Evolutionary conservation across 2,797 vertebrate species (phyloP), one percentile per base, ranked within the genome.

Genomic region (Bradypodion pumilum): DNA sequence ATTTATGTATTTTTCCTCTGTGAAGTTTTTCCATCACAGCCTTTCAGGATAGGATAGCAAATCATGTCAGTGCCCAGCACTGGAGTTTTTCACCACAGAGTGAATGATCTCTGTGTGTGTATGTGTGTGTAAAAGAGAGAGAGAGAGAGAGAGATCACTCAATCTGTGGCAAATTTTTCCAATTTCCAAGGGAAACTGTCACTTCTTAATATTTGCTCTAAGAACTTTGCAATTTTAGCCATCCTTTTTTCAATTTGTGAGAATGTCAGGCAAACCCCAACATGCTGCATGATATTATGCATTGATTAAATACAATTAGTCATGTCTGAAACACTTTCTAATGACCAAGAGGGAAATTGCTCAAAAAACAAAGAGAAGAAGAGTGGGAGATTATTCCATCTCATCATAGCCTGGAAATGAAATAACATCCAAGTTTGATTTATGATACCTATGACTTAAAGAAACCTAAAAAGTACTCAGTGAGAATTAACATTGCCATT

Each of bases 131-230:
- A 52, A 15, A 52, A 15, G 52, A 19, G 52, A 56, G 52, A 52
- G 49, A 52, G 49, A 52, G 49, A 52, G 49, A 52, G 49, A 52
- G 49, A 52, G n/a, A n/a, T n/a, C n/a, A n/a, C n/a, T n/a, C n/a
- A n/a, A n/a, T n/a, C n/a, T n/a, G n/a, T n/a, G n/a, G n/a, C n/a
- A n/a, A n/a, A n/a, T n/a, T n/a, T n/a, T n/a, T n/a, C 27, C 80
- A 89, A 79, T 92, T 89, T 90, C 90, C 91, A 85, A 52, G 32
- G 91, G 89, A 87, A 78, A 89, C 74, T 0, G 0, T 84, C 87
- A 37, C 29, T 27, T 44, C 40, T 78, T 21, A 63, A 63, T 44
- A 44, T 63, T 16, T 32, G 85, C 79, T 87, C 21, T 56, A 21
- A 56, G 52, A 56, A 21, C 52, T 4, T 19, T 56, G 81, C 90